Evolutionary conservation across 2,888 invertebrate genomes (phyloP).

Genomic region (Oegoconia quadripuncta): DNA sequence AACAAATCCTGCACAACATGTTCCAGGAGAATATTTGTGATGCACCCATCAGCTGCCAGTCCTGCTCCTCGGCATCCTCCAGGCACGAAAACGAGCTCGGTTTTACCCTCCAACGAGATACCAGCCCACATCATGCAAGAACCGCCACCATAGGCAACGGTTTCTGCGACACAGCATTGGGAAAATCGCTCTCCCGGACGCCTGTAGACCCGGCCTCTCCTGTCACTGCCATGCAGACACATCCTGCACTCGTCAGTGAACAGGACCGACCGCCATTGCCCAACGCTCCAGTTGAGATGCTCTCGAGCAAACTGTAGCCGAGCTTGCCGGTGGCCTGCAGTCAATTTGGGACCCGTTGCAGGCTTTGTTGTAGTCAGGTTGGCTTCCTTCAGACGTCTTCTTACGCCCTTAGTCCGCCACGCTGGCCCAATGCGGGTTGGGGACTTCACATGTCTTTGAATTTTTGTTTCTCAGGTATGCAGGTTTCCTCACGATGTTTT

Average conservation of each 20-base stretch:
- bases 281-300: neutral
- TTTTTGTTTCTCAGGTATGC: too few species aligned
- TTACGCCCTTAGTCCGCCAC: too few species aligned
- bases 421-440: too few species aligned
- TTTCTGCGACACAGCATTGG: constrained; percentile 17
- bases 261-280: neutral
- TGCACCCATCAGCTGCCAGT: neutral
- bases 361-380: too few species aligned
- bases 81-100: neutral
- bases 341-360: too few species aligned
- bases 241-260: constrained; percentile 8
- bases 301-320: neutral
- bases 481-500: too few species aligned
- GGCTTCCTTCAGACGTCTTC: too few species aligned
- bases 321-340: neutral
- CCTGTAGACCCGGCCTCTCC: constrained; percentile 14
- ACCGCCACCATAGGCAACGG: constrained; percentile 15
- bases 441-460: too few species aligned
- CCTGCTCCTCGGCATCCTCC: neutral
- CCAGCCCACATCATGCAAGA: constrained; percentile 16
- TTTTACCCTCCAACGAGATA: constrained; percentile 8
- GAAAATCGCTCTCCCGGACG: constrained; percentile 18
- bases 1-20: neutral
- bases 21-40: neutral
- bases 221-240: constrained; percentile 16